Base-by-base conservation (phyloP, 2,888 invertebrate genomes). In the Pristionchus fissidentatus region DNA sequence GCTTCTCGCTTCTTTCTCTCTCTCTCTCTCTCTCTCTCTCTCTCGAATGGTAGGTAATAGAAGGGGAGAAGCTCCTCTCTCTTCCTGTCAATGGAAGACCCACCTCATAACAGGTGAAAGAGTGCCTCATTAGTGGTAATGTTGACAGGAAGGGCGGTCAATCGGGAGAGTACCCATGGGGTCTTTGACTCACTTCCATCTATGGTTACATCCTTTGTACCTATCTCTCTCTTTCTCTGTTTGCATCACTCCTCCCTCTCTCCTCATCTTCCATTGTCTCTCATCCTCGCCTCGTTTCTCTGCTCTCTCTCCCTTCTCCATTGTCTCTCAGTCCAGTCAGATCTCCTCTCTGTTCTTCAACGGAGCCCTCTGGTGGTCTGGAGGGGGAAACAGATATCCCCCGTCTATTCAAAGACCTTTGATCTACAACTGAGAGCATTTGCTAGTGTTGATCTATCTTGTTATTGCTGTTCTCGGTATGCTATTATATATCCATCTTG, bases 191-290 rank as follows among this genome's bases (percentile, higher is more conserved):
- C 35, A 46, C 43, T 46, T 29, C 73, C 43, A 29, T 46, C 73
- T 46, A 73, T 73, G 73, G 46, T 73, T 73, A 46, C 46, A 43
- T 43, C 73, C 46, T 46, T 43, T 46, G 32, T n/a, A 43, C 41
- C 41, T 60, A 4, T 60, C 55, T 52, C n/a, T n/a, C n/a, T n/a
- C n/a, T n/a, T n/a, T n/a, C 41, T 32, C n/a, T 41, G 29, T 41
- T 79, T 38, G 8, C 80, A 26, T 46, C 46, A 22, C 60, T 60
- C 0, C 55, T 80, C 35, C n/a, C 73, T 35, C 62, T 62, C 29
- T 62, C 62, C n/a, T 8, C n/a, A 62, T 62, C 62, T 62, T n/a
- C 41, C 78, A 38, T 55, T 78, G 32, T 77, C 79, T 75, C 84
- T 84, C 79, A 5, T 8, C 32, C 60, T 35, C 32, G 43, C 79